These are phyloP conservation scores for Pundamilia nyererei DNA, from an alignment of 2,113 vertebrate genomes.

Conservation along the genomic window DNA sequence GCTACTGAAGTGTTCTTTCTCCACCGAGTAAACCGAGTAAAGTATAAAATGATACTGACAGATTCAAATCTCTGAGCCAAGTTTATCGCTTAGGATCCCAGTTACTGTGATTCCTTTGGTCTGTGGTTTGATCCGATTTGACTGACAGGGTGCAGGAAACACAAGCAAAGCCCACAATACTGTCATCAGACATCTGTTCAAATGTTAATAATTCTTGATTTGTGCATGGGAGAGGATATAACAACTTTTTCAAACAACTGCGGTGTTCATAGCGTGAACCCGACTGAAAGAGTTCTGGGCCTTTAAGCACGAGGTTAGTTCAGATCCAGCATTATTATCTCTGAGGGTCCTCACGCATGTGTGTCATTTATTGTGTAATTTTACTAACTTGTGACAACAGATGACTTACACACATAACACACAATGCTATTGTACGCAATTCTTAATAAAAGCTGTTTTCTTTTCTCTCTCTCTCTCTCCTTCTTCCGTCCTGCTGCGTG, in stretches of 20 bases:
- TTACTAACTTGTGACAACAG: background rate
- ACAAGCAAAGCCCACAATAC: background rate
- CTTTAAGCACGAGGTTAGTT: background rate
- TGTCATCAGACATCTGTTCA: background rate
- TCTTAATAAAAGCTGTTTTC: background rate
- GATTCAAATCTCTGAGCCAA: background rate
- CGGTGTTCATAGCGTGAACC: rapidly evolving
- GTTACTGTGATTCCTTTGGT: background rate
- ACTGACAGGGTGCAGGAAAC: background rate
- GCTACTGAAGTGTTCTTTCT: background rate
- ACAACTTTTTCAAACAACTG: background rate
- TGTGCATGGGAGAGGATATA: background rate
- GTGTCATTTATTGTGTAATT: background rate
- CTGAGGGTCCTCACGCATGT: background rate
- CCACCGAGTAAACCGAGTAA: background rate
- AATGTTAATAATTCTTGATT: background rate
- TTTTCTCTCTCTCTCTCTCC: background rate
- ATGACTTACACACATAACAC: background rate
- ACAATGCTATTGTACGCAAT: background rate
- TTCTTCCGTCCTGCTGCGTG: background rate
- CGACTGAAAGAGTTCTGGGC: background rate
- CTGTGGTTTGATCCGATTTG: background rate
- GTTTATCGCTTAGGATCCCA: background rate
- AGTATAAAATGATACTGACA: background rate
- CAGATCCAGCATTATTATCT: background rate